A percentile compares a stretch with the other conserved stretches of the same genome.
Evolutionary conservation across 2,113 vertebrate species (phyloP).

Genomic region (Trichechus manatus): DNA sequence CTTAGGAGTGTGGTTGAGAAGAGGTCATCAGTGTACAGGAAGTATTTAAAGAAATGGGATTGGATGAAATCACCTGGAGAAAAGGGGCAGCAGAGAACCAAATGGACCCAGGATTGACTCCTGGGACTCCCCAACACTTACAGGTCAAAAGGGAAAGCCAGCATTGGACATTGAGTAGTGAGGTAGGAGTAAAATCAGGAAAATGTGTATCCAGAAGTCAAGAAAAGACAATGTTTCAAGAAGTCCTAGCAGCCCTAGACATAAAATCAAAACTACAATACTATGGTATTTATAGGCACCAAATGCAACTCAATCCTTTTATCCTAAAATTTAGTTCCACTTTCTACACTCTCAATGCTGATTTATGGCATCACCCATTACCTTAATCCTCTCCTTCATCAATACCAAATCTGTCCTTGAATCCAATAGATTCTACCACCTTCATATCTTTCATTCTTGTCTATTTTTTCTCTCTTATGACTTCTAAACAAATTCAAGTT

Average conservation of each 20-base stretch:
- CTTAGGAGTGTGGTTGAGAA: neutral
- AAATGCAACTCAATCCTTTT: neutral
- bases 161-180: neutral
- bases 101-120: neutral
- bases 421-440: neutral
- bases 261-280: neutral
- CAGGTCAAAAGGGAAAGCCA: neutral
- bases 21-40: neutral
- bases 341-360: neutral
- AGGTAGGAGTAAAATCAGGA: neutral
- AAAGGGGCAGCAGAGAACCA: constrained; percentile 22
- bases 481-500: constrained; percentile 25
- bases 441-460: neutral
- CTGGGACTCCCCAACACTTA: neutral
- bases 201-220: constrained; percentile 24
- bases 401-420: neutral
- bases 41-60: constrained; percentile 33
- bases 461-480: neutral
- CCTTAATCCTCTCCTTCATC: neutral
- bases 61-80: neutral
- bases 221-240: constrained; percentile 12
- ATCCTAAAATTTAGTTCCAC: constrained; percentile 12
- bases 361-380: neutral
- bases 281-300: neutral
- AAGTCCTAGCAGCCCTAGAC: constrained; percentile 4